Base-by-base conservation (phyloP, 2,888 invertebrate genomes). In the Erebia ligea region DNA sequence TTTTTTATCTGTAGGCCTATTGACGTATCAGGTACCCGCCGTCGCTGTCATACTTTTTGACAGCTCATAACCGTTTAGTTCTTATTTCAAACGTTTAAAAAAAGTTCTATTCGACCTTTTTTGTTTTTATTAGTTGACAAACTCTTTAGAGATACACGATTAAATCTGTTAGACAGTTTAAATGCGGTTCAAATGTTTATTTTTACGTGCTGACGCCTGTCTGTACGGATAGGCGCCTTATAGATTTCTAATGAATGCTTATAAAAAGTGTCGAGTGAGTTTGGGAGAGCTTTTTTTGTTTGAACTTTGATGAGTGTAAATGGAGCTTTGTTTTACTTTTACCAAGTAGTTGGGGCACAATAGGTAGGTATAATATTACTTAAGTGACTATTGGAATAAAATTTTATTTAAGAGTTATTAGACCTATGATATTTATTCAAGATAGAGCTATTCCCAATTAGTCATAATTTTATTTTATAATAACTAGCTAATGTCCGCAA, bases 41-140 rank as follows among this genome's bases (percentile, higher is more conserved):
- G 90, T 88, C 89, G 86, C 86, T 87, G 89, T 88, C 90, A 88
- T 75, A 73, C 72, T 70, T 76, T 83, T 81, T 89, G 90, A 90
- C 90, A 89, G 88, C 85, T 83, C 81, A 80, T 80, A 86, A 83
- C 85, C 42, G 56, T 57, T 82, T 81, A 79, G 81, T 83, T 82
- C 78, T 76, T 78, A 77, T 82, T 83, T 83, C 82, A 81, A 83
- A 85, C 83, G 75, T 73, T 73, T 82, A 48, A 61, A 45, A 13
- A 19, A 45, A 48, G 45, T 80, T 84, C 86, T 82, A 83, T 87
- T 84, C 84, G 83, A 82, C 78, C 82, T 77, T 70, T 81, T 82
- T 83, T 79, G 81, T 85, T 87, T 86, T 86, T 86, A 81, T 84
- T 85, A 80, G 81, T 85, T 86, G 87, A 86, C 86, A 86, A 83